phyloP scores from a whole-genome alignment of 1,140 invertebrate species.

The Bilobella aurantiaca region DNA sequence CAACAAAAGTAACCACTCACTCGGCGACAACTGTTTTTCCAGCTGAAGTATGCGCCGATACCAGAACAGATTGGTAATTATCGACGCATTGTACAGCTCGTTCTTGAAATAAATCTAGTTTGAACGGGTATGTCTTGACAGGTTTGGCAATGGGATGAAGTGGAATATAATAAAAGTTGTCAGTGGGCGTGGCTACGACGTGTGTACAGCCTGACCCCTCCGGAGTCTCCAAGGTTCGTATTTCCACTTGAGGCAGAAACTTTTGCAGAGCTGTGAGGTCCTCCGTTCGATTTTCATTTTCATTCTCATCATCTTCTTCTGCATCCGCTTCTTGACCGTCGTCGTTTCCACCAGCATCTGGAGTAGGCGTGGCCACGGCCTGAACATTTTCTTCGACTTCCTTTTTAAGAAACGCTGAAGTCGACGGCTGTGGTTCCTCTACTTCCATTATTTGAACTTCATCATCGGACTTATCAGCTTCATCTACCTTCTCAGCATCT shows the following conservation, averaged over 20 bases:
- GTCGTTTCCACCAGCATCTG: not conserved
- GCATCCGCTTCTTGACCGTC: not conserved
- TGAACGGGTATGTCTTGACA: conserved; percentile 88
- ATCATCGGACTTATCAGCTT: not conserved
- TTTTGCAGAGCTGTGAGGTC: conserved; percentile 43
- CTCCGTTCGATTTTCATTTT: conserved; percentile 7
- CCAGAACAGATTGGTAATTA: conserved; percentile 93
- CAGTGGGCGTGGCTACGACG: conserved; percentile 79
- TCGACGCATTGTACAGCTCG: conserved; percentile 96
- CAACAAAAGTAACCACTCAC: conserved; percentile 53
- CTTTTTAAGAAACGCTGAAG: not conserved
- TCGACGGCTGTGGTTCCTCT: not conserved
- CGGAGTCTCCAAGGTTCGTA: conserved; percentile 76
- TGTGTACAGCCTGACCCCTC: conserved; percentile 69
- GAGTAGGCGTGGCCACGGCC: not conserved
- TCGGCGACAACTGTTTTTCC: conserved; percentile 99
- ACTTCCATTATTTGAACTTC: not conserved
- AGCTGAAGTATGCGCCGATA: conserved; percentile 98
- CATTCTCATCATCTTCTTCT: conserved; percentile 11
- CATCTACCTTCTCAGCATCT: conserved; percentile 27
- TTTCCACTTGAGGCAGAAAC: conserved; percentile 57
- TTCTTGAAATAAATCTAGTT: conserved; percentile 95
- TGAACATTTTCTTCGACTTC: not conserved
- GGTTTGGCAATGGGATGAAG: conserved; percentile 54
- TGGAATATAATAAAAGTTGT: conserved; percentile 65